A percentile compares a stretch with the other conserved stretches of the same genome.
phyloP scores from a whole-genome alignment of 2,113 vertebrate genomes.

The Gallinago paraguaiae region DNA sequence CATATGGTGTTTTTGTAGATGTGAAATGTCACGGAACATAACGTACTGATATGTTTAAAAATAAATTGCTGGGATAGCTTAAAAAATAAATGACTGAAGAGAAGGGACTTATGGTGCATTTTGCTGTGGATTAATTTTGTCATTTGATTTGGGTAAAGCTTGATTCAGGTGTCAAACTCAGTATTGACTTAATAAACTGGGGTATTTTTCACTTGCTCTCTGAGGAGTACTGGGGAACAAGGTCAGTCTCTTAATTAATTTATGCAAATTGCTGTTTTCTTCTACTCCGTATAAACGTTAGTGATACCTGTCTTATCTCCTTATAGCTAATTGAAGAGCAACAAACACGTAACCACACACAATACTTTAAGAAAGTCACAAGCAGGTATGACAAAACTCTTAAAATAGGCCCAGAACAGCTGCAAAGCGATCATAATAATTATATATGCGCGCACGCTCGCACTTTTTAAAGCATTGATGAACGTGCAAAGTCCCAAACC shows the following conservation, averaged over 20 bases:
- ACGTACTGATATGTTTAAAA: conserved; percentile 70
- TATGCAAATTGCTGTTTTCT: conserved; percentile 59
- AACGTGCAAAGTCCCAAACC: background rate
- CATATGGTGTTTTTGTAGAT: conserved; percentile 71
- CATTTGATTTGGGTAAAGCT: background rate
- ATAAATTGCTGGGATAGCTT: conserved; percentile 61
- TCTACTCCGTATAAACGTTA: background rate
- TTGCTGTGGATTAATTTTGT: conserved; percentile 14
- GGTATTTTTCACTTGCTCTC: background rate
- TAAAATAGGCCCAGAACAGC: background rate
- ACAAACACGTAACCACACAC: background rate
- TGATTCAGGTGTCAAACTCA: conserved; percentile 8
- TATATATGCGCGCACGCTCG: fast-evolving
- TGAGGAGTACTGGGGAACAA: background rate
- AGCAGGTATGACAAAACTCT: fast-evolving
- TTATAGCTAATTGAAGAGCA: background rate
- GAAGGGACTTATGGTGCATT: background rate
- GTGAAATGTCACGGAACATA: conserved; percentile 71
- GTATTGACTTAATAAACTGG: conserved; percentile 10
- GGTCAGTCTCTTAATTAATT: conserved; percentile 64
- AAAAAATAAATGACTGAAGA: conserved; percentile 47
- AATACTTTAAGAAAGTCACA: background rate
- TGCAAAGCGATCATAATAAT: fast-evolving
- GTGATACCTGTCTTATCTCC: conserved; percentile 46
- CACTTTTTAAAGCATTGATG: background rate